phyloP scores from a whole-genome alignment of 2,888 invertebrate species.

The Trachelus tabidus region DNA sequence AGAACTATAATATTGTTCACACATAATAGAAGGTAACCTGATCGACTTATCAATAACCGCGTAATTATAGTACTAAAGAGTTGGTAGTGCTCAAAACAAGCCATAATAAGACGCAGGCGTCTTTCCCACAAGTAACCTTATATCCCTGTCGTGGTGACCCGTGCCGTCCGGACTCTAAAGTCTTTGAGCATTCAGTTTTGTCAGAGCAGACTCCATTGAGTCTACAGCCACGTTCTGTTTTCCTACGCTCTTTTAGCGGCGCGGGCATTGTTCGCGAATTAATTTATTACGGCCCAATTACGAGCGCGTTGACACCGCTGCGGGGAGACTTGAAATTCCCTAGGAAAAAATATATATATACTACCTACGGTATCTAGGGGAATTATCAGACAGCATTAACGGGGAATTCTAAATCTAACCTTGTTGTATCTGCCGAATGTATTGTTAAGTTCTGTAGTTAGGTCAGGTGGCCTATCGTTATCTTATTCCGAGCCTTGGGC shows the following conservation, averaged over 20 bases:
- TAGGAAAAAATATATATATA: not conserved
- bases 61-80: conserved; percentile 66
- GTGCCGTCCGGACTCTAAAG: conserved; percentile 48
- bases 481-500: not conserved
- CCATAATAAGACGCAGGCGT: conserved; percentile 65
- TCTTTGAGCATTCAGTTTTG: conserved; percentile 51
- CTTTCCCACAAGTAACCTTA: conserved; percentile 66
- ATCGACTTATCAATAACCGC: conserved; percentile 67
- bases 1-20: not conserved
- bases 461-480: not conserved
- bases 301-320: conserved; percentile 36
- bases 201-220: conserved; percentile 15
- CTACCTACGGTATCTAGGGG: not conserved
- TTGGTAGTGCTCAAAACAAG: conserved; percentile 65
- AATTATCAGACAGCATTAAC: not conserved
- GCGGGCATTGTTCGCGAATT: conserved; percentile 50
- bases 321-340: not conserved
- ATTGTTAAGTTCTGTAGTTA: not conserved
- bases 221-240: conserved; percentile 1
- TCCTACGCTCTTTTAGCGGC: conserved; percentile 35
- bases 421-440: not conserved
- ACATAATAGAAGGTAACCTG: conserved; percentile 51
- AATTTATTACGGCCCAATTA: conserved; percentile 64
- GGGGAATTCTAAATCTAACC: not conserved
- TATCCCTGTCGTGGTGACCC: conserved; percentile 58